Evolutionary conservation across 2,113 vertebrate species (phyloP), one percentile per base, ranked within the genome.

Genomic region (Oryzias woworae): DNA sequence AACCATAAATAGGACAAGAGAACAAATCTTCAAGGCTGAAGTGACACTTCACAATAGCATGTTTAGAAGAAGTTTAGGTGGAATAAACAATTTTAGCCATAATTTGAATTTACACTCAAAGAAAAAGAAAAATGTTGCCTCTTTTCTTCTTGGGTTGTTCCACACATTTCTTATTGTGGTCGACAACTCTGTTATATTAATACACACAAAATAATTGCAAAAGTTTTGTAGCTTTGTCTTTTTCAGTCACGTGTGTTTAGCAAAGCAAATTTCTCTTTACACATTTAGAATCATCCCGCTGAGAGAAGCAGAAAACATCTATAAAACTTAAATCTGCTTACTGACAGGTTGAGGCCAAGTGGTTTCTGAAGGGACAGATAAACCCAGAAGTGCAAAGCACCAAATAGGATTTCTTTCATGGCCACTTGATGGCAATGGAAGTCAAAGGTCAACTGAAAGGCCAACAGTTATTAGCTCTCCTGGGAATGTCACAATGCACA

Each of bases 361-460:
- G 62, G 71, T 77, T 72, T 75, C 76, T 48, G 44, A 75, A 67
- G 77, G 47, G 54, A 67, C 22, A 14, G 63, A 69, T 59, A 83
- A 81, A 77, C 53, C 75, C 44, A 57, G 56, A 23, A 58, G 55
- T 52, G 62, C 51, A 28, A 49, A 50, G 46, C 51, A 51, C 69
- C 43, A 14, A 58, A 72, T 28, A 60, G 66, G 68, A 57, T 77
- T 75, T 72, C 52, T 57, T 77, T 57, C 51, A 53, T 78, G 67
- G 61, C 68, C 62, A 75, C 66, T 82, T 71, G 78, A 69, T 65
- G 77, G 53, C 69, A 66, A 4, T 10, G 5, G 46, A 69, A 83
- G 81, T 85, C 67, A 87, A 79, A 90, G 83, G 80, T 81, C 78
- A 84, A 82, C 77, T 67, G 62, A 76, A 77, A 83, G 78, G 73